Evolutionary conservation across 1,140 invertebrate species (phyloP), one percentile per base, ranked within the genome.

Genomic region (Teleopsis dalmanni): DNA sequence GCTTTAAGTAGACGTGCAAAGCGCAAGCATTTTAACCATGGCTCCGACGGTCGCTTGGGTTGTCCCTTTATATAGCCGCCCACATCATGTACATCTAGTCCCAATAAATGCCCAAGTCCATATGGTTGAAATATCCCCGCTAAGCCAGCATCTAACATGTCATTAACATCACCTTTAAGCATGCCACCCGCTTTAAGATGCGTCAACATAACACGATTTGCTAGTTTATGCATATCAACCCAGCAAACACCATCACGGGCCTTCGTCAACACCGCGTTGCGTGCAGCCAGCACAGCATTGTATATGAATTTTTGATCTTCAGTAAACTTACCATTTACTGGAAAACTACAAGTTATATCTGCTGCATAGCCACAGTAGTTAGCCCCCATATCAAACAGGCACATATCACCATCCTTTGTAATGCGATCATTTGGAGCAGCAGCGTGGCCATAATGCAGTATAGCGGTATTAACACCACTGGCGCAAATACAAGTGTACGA

Each of bases 331-430:
- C 96, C 95, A 76, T 88, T 96, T 3, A 83, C 88, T 8, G 96
- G 96, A 69, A 90, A 99, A 4, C 88, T 86, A 71, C 92, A 96
- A 0, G 96, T 99, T 31, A 99, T 98, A 65, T 99, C 96, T 0
- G 95, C 91, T 2, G 89, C 82, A 71, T 98, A 99, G 40, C 96
- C 94, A 65, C 85, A 93, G 68, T 99, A 99, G 70, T 96, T 94
- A 18, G 83, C 91, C n/a, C 96, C 96, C 95, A 99, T 98, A 70
- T 99, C 95, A 74, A 97, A 96, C 2, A 98, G 73, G 82, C 91
- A 95, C 77, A 98, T 88, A 57, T 97, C 94, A 3, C 91, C 91
- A 64, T 91, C 78, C 7, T 80, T 64, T 10, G 99, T 80, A 3
- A 79, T 65, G 59, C 83, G 84, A 59, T 82, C 79, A 70, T 99